Base-by-base conservation (phyloP, 1,140 invertebrate genomes). In the Bicyclus anynana region DNA sequence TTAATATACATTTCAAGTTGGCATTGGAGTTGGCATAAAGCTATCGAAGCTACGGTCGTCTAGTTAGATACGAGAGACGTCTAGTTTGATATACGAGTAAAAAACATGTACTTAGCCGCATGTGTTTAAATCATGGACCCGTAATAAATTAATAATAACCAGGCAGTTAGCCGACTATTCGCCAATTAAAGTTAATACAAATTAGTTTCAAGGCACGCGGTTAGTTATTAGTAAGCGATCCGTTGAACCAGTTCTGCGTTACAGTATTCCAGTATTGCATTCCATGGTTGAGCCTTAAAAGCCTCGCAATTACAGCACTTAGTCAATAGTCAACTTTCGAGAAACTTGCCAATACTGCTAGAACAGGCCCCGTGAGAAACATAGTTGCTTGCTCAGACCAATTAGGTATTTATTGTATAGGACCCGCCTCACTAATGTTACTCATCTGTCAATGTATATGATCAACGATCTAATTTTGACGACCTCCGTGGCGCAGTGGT, bases 121-220 rank as follows among this genome's bases (percentile, higher is more conserved):
- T 23, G 7, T 7, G 7, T 2, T 23, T 23, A 23, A 2, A 7
- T 4, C 33, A 35, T 12, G 12, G 33, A 35, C 33, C n/a, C 33
- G 33, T 13, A 35, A 35, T 35, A 35, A 35, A 35, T 35, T 35
- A 5, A 35, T 35, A 35, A 35, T 13, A 35, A 35, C 33, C 2
- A 5, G 12, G 4, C 12, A 3, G 33, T 35, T 35, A 35, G 33
- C 33, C 9, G 12, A 12, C 4, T 13, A 35, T 35, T 35, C n/a
- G n/a, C 33, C 33, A 35, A 35, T 35, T 35, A 35, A 35, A 35
- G 33, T 35, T 35, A 35, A 35, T 35, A 35, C 33, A 35, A 35
- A 35, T 35, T 35, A 35, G 3, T 2, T 35, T 35, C 12, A 13
- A 35, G 12, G 33, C 33, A 35, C 33, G 33, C 33, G 3, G 10